Evolutionary conservation across 2,113 vertebrate genomes (phyloP).

Genomic region (Rhea pennata): DNA sequence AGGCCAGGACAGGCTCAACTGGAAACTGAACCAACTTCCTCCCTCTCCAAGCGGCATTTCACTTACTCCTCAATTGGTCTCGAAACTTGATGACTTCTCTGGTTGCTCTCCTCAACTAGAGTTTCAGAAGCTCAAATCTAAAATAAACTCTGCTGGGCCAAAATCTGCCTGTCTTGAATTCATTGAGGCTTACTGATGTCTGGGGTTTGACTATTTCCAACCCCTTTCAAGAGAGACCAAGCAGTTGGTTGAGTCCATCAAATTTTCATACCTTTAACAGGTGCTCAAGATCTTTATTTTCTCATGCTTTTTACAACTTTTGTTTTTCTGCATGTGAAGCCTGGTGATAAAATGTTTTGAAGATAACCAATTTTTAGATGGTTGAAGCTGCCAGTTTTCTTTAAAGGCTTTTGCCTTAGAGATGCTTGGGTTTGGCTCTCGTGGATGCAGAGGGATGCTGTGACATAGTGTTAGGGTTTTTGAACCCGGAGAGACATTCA

Average conservation of each 20-base stretch:
- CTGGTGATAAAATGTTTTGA: not conserved
- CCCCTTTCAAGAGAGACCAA: not conserved
- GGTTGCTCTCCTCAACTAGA: not conserved
- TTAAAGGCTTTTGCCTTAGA: not conserved
- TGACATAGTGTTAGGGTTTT: not conserved
- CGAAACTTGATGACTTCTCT: not conserved
- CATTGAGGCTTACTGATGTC: not conserved
- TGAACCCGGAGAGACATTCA: not conserved
- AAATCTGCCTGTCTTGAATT: not conserved
- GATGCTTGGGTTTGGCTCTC: not conserved
- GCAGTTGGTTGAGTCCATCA: not conserved
- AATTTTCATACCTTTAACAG: not conserved
- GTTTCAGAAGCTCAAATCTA: not conserved
- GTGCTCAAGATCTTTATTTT: not conserved
- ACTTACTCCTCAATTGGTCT: not conserved
- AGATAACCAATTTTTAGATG: not conserved
- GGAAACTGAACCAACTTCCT: not conserved
- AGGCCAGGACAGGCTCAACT: not conserved
- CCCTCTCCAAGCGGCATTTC: accelerated
- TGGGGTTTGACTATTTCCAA: not conserved
- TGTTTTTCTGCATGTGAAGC: not conserved
- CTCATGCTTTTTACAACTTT: not conserved
- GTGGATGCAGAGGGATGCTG: not conserved
- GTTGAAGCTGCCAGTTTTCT: not conserved
- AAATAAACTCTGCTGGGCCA: not conserved